Evolutionary conservation across 1,140 invertebrate genomes (phyloP).

Genomic region (Leptestheria dahalacensis): DNA sequence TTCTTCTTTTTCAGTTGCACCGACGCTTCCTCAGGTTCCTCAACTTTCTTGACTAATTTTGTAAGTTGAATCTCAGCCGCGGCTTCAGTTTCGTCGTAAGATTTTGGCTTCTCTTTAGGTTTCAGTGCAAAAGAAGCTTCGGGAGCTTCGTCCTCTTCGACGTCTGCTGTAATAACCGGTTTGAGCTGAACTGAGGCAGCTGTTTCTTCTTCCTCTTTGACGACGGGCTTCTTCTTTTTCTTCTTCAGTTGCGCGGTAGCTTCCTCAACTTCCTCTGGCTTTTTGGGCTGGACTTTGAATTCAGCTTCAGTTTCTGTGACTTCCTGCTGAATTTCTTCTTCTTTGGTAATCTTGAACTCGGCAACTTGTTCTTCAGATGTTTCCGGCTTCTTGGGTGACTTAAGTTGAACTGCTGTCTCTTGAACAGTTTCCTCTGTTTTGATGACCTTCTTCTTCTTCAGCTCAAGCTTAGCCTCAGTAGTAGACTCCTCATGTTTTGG

Average conservation of each 20-base stretch:
- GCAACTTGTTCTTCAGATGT: slow-evolving; percentile 10
- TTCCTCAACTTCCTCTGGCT: slow-evolving; percentile 10
- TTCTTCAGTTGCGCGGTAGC: neutral
- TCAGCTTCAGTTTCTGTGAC: slow-evolving; percentile 20
- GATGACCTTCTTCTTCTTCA: neutral
- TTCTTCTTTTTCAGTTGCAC: neutral
- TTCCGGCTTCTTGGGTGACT: slow-evolving; percentile 3
- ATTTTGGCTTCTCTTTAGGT: neutral
- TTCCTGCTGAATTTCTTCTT: slow-evolving; percentile 14
- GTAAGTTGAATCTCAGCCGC: slow-evolving; percentile 7
- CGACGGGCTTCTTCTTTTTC: no score
- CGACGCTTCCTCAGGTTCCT: neutral
- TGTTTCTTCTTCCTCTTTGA: slow-evolving; percentile 9
- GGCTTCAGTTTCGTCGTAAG: neutral
- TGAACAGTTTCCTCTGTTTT: slow-evolving; percentile 1
- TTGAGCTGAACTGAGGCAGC: no score
- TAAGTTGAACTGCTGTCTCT: neutral
- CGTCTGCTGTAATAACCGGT: slow-evolving; percentile 11
- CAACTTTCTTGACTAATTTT: neutral
- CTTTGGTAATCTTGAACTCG: neutral
- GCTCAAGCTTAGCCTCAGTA: slow-evolving; percentile 6
- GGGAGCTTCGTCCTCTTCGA: slow-evolving; percentile 18
- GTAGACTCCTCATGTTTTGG: neutral
- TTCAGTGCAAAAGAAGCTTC: no score
- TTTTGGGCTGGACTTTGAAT: slow-evolving; percentile 13